Evolutionary conservation across 2,888 invertebrate genomes (phyloP).

Genomic region (Conistra vaccinii): DNA sequence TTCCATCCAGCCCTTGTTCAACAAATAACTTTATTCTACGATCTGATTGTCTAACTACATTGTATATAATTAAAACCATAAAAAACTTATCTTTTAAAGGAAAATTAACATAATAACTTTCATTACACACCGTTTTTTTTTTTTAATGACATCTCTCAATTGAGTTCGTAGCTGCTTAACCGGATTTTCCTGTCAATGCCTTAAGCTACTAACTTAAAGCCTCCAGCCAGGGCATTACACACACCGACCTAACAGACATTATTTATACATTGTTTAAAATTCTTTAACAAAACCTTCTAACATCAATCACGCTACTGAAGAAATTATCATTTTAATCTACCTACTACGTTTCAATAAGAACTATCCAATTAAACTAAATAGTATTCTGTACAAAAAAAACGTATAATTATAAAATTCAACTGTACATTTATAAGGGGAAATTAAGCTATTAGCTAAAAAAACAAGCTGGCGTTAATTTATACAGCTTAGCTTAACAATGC

Average conservation of each 20-base stretch:
- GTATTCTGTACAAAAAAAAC: conserved; percentile 36
- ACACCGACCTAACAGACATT: neutral
- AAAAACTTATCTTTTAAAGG: neutral
- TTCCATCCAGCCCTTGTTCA: neutral
- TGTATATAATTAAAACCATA: neutral
- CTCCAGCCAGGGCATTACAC: too few relatives aligned
- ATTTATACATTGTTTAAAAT: conserved; percentile 15
- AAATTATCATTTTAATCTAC: conserved; percentile 19
- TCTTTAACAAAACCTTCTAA: neutral
- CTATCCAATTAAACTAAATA: conserved; percentile 52
- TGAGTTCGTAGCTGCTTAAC: too few relatives aligned
- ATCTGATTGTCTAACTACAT: neutral
- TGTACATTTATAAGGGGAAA: conserved; percentile 55
- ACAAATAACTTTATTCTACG: neutral
- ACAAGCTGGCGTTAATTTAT: conserved; percentile 68
- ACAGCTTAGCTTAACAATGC: conserved; percentile 67
- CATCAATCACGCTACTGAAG: conserved; percentile 30
- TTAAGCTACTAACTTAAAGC: too few relatives aligned
- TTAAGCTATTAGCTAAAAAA: conserved; percentile 67
- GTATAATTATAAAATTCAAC: conserved; percentile 60
- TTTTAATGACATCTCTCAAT: too few relatives aligned
- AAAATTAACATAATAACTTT: conserved; percentile 6
- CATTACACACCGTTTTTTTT: neutral
- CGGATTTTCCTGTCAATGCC: too few relatives aligned
- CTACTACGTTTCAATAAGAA: conserved; percentile 48